Conservation (phyloP, 1,140 invertebrate genomes). For the Panonychus citri region DNA sequence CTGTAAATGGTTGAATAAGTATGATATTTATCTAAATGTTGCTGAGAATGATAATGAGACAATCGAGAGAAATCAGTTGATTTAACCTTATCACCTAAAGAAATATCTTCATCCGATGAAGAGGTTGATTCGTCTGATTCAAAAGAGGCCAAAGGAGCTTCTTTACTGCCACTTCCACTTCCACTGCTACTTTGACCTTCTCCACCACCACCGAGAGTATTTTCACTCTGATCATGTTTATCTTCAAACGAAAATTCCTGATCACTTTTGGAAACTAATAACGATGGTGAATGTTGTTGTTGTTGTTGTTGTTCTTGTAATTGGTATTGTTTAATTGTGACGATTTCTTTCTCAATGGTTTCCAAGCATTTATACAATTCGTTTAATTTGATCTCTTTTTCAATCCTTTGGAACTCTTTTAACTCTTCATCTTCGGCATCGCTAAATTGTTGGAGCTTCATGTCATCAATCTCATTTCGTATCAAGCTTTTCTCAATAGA, state of each 20-base stretch:
- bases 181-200: too few species aligned
- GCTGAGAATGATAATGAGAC: neutral
- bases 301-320: too few species aligned
- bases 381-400: constrained; percentile 7
- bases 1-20: neutral
- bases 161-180: too few species aligned
- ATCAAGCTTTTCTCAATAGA: neutral
- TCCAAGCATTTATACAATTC: constrained; percentile 5
- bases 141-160: too few species aligned
- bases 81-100: neutral
- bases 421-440: constrained; percentile 9
- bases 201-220: too few species aligned
- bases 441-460: neutral
- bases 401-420: constrained; percentile 7
- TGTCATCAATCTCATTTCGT: neutral
- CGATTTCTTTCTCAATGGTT: constrained; percentile 4
- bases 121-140: too few species aligned
- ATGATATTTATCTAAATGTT: neutral
- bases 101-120: too few species aligned
- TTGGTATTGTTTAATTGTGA: too few species aligned
- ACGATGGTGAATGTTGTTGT: too few species aligned
- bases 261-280: too few species aligned
- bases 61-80: neutral
- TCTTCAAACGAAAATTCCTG: too few species aligned
- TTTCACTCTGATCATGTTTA: too few species aligned